These are phyloP conservation scores for Eupeodes luniger DNA, from an alignment of 2,888 invertebrate species.

Conservation along the genomic window DNA sequence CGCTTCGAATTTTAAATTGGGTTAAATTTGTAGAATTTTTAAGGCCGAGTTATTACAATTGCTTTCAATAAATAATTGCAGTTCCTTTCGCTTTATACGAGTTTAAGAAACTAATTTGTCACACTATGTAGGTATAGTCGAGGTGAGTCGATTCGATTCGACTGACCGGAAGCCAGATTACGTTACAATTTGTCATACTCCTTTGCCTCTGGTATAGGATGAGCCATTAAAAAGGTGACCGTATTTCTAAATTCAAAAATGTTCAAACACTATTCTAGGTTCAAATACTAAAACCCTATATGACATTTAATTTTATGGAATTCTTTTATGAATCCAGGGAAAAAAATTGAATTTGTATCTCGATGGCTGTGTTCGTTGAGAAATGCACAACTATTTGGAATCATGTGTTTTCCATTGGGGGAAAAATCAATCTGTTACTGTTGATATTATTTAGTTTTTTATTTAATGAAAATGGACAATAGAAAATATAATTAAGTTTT, in stretches of 20 bases:
- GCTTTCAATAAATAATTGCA: slow-evolving; percentile 44
- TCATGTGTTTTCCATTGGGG: too few species aligned
- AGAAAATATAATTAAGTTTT: too few species aligned
- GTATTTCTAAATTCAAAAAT: not conserved
- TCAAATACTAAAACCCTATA: too few species aligned
- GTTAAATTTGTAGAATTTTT: slow-evolving; percentile 41
- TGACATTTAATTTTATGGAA: too few species aligned
- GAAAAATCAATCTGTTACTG: too few species aligned
- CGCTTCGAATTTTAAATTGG: slow-evolving; percentile 40
- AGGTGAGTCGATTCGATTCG: slow-evolving; percentile 7
- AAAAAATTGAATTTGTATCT: too few species aligned
- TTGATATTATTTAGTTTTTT: too few species aligned
- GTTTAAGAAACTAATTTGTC: slow-evolving; percentile 40
- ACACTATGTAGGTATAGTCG: not conserved
- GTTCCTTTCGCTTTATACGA: slow-evolving; percentile 42
- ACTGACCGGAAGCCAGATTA: slow-evolving; percentile 27
- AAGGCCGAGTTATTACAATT: slow-evolving; percentile 44
- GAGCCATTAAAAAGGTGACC: not conserved
- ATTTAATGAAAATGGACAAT: too few species aligned
- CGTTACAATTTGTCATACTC: slow-evolving; percentile 32
- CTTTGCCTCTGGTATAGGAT: not conserved
- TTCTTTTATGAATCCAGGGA: too few species aligned
- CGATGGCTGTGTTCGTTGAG: too few species aligned
- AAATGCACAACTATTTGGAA: too few species aligned
- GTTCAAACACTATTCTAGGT: too few species aligned